Base-by-base conservation (phyloP, 2,888 invertebrate genomes). In the Thelaira solivaga region DNA sequence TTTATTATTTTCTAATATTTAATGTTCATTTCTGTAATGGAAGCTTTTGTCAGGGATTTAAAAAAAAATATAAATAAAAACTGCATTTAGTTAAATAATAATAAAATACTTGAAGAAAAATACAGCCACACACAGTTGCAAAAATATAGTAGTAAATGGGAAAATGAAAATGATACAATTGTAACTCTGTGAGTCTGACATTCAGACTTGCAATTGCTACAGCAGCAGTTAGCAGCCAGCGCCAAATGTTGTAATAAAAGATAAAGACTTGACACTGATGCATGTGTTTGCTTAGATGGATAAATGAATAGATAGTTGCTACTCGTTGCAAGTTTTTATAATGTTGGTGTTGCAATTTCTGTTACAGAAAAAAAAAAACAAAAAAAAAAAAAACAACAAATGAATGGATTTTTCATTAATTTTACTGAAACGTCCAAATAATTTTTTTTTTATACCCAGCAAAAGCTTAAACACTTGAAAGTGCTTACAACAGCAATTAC, bases 241-340 rank as follows among this genome's bases (percentile, higher is more conserved):
- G 41, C 22, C 24, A 4, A 22, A 24, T n/a, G n/a, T n/a, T n/a
- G n/a, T n/a, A 29, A 22, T 10, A 7, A 10, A 13, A 31, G 53
- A 41, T 6, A 13, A 13, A 7, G 39, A 61, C 43, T 39, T 68
- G 67, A 75, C 67, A 75, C 53, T 74, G 74, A 67, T 74, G 51
- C 74, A 61, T 74, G 67, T 53, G 22, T 53, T 61, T 13, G 67
- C 31, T 61, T 39, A 68, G 47, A 51, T 29, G 26, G 26, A 62
- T 36, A 29, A 36, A 62, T 45, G 53, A 53, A 62, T 43, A 34
- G 22, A 51, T 18, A 36, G 20, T 5, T 13, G 36, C n/a, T n/a
- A n/a, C n/a, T n/a, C n/a, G n/a, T n/a, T n/a, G n/a, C n/a, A 10
- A 68, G 8, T 0, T 57, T 47, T 11, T 47, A n/a, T 51, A n/a